Percentiles rank a stretch among this genome's conserved stretches.
These are phyloP conservation scores for Maccullochella peelii DNA, from an alignment of 2,113 vertebrate species.

Conservation along the genomic window DNA sequence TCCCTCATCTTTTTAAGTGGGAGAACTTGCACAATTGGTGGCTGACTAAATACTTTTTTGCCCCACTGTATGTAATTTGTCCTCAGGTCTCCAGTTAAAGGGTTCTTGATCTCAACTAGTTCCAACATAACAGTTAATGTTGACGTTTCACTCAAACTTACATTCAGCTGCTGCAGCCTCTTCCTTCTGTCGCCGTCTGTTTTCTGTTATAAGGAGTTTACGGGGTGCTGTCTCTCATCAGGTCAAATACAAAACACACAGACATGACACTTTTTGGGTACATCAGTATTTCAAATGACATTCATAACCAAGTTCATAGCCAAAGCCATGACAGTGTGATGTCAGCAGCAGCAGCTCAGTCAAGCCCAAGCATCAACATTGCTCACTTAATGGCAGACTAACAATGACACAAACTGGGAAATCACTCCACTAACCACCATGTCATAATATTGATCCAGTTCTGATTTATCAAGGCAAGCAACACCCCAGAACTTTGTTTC, in stretches of 20 bases:
- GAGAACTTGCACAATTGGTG: no score
- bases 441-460: constrained; percentile 59
- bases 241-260: not conserved
- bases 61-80: not conserved
- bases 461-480: constrained; percentile 62
- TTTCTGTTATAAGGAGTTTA: not conserved
- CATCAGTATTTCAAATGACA: not conserved
- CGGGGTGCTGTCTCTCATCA: not conserved
- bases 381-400: constrained; percentile 5
- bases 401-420: constrained; percentile 20
- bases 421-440: constrained; percentile 40
- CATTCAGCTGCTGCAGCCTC: not conserved
- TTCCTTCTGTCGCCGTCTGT: not conserved
- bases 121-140: not conserved
- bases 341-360: constrained; percentile 9
- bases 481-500: constrained; percentile 53
- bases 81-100: not conserved
- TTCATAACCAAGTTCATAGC: not conserved
- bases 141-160: not conserved
- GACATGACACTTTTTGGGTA: not conserved
- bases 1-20: no score
- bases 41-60: no score
- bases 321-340: not conserved
- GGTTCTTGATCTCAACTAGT: not conserved
- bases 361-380: not conserved